Conservation (phyloP, 1,140 invertebrate species). For the Holotrichia oblita region DNA sequence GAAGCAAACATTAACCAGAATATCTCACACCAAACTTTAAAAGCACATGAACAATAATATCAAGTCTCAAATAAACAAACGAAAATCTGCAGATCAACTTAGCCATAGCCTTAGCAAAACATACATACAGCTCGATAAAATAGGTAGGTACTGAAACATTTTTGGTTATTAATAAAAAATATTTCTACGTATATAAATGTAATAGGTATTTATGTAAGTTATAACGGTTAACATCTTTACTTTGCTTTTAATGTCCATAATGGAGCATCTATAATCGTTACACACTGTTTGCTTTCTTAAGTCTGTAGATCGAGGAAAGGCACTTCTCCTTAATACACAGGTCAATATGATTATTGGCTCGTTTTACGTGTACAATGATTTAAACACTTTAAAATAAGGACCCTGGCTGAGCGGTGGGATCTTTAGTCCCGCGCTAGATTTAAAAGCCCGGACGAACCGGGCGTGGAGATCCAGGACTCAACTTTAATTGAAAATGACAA, state of each 20-base stretch:
- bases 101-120: too few species aligned
- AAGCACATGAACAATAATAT: too few species aligned
- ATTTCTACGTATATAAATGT: too few species aligned
- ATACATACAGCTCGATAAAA: too few species aligned
- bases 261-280: background rate
- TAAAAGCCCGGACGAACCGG: conserved; percentile 29
- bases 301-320: background rate
- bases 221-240: background rate
- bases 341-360: conserved; percentile 29
- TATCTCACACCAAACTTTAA: too few species aligned
- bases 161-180: too few species aligned
- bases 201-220: too few species aligned
- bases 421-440: conserved; percentile 20
- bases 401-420: background rate
- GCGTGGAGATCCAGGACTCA: conserved; percentile 60
- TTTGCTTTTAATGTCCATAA: background rate
- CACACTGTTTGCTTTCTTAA: background rate
- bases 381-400: conserved; percentile 34
- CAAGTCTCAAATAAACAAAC: too few species aligned
- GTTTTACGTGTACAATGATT: conserved; percentile 22
- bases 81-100: too few species aligned
- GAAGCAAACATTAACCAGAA: too few species aligned
- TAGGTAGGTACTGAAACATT: too few species aligned
- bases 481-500: conserved; percentile 64
- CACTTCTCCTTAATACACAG: background rate